These are phyloP conservation scores for Fistularia tabacaria DNA, from an alignment of 2,797 vertebrate species.

Conservation along the genomic window DNA sequence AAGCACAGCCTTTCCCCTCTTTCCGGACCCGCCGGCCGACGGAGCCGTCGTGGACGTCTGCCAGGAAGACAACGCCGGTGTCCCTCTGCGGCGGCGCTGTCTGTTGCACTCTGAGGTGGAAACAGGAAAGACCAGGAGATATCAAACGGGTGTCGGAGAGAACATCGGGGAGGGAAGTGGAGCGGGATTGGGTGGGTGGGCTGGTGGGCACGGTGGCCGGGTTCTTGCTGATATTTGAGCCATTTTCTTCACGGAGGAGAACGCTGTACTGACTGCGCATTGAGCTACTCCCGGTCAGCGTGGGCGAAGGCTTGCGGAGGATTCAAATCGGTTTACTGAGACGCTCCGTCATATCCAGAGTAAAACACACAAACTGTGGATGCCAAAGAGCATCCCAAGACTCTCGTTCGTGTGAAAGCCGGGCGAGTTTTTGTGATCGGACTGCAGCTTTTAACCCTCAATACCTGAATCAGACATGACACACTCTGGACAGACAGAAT, in stretches of 20 bases:
- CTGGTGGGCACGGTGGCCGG: constrained; percentile 5
- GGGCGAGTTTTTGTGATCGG: constrained; percentile 31
- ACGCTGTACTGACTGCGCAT: constrained; percentile 20
- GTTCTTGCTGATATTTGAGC: constrained; percentile 1
- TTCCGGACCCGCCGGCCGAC: constrained; percentile 9
- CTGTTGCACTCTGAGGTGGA: constrained; percentile 21
- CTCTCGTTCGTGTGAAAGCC: too few species aligned
- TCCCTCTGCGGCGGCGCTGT: constrained; percentile 25
- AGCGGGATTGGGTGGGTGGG: too few species aligned
- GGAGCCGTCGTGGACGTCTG: constrained; percentile 10
- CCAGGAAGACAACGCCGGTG: constrained; percentile 22
- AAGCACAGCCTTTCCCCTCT: constrained; percentile 30
- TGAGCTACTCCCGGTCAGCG: constrained; percentile 14
- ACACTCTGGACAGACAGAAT: constrained; percentile 46
- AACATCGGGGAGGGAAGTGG: neutral
- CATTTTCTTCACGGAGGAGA: constrained; percentile 12
- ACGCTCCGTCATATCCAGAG: neutral
- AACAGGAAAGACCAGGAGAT: constrained; percentile 14
- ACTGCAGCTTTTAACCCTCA: constrained; percentile 39
- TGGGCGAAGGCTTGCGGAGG: too few species aligned
- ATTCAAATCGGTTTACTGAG: constrained; percentile 25
- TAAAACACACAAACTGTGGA: constrained; percentile 20
- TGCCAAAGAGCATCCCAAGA: too few species aligned
- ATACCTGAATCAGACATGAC: constrained; percentile 36
- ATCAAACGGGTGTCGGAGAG: neutral